These are phyloP conservation scores for Masticophis lateralis DNA, from an alignment of 2,797 vertebrate genomes.

Conservation along the genomic window DNA sequence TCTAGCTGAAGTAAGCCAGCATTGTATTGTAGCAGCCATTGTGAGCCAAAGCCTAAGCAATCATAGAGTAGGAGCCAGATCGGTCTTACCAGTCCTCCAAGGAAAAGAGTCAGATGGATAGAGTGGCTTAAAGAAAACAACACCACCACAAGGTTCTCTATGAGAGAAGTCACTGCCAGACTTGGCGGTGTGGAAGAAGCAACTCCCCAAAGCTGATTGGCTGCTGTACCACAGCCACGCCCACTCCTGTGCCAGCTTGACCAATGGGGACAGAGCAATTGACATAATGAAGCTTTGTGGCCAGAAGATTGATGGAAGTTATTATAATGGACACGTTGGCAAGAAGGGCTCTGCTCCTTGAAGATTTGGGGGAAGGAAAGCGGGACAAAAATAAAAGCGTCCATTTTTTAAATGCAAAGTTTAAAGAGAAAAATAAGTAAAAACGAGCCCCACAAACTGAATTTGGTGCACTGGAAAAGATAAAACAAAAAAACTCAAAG, in stretches of 20 bases:
- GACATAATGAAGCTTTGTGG: not conserved
- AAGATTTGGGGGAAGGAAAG: not conserved
- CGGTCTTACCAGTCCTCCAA: not conserved
- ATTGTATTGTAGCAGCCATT: not conserved
- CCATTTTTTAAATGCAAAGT: not conserved
- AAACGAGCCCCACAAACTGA: not conserved
- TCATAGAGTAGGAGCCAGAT: not conserved
- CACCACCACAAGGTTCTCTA: not conserved
- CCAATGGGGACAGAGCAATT: not conserved
- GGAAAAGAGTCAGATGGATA: not conserved
- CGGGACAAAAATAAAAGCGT: not conserved
- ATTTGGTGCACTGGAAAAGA: not conserved
- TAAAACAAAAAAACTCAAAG: not conserved
- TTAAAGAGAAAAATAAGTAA: not conserved
- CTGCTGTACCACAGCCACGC: not conserved
- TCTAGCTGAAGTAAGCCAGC: too few species aligned
- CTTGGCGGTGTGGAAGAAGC: not conserved
- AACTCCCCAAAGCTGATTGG: not conserved
- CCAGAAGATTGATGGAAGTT: not conserved
- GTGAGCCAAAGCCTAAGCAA: not conserved
- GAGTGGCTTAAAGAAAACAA: not conserved
- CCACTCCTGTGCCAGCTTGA: not conserved
- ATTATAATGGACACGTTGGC: not conserved
- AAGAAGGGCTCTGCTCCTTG: not conserved
- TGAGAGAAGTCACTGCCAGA: not conserved